phyloP scores from a whole-genome alignment of 2,113 vertebrate genomes.

The Theristicus caerulescens region DNA sequence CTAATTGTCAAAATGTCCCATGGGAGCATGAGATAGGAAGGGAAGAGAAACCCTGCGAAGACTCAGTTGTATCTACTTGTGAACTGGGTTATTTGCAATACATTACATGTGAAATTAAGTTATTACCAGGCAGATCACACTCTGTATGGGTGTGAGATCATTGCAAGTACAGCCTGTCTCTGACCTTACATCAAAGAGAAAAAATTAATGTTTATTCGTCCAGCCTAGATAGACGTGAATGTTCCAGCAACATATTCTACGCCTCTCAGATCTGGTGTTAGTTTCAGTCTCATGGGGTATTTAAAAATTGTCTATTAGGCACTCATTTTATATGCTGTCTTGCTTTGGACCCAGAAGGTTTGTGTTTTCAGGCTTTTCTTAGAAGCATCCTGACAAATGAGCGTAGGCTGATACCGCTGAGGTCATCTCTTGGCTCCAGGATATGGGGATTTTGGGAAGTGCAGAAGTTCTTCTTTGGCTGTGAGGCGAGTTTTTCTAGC shows the following conservation, averaged over 20 bases:
- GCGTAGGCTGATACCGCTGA: not conserved
- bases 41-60: not conserved
- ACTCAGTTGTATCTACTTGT: not conserved
- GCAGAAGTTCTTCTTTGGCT: not conserved
- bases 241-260: not conserved
- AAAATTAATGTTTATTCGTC: not conserved
- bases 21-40: not conserved
- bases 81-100: not conserved
- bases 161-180: not conserved
- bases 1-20: not conserved
- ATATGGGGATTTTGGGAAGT: not conserved
- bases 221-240: not conserved
- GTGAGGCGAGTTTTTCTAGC: not conserved
- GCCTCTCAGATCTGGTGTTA: not conserved
- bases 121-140: slow-evolving; percentile 17
- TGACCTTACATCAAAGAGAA: not conserved
- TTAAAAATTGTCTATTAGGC: not conserved
- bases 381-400: not conserved
- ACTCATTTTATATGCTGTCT: not conserved
- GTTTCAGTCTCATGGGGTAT: not conserved
- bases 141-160: not conserved
- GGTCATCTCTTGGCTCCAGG: not conserved
- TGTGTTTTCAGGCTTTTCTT: not conserved
- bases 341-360: not conserved
- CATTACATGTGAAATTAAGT: not conserved